Percentiles rank a stretch among this genome's conserved stretches.
Conservation (phyloP, 92 coral and sea anemone genomes). For the Palythoa grandiflora region DNA sequence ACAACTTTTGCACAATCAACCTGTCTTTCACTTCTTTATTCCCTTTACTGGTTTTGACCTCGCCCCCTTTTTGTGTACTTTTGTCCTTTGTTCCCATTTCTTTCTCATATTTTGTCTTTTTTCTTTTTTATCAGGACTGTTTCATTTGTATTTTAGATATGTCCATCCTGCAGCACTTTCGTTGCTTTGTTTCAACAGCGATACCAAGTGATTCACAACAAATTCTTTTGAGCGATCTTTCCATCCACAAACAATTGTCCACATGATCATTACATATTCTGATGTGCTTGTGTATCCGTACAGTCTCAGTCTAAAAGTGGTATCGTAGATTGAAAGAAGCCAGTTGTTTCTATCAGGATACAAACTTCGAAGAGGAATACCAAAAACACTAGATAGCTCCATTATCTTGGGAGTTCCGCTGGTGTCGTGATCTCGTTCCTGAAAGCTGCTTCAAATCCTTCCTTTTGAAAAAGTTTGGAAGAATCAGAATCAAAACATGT, state of each 20-base stretch:
- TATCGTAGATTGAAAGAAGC: conserved; percentile 34
- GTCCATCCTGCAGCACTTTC: neutral
- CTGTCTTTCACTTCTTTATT: too few species aligned
- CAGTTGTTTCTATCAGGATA: conserved; percentile 36
- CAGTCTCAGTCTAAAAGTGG: conserved; percentile 19
- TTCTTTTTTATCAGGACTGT: neutral
- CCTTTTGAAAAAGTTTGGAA: neutral
- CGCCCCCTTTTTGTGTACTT: too few species aligned
- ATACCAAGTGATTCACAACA: conserved; percentile 46
- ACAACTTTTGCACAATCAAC: too few species aligned
- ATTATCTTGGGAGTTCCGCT: conserved; percentile 40
- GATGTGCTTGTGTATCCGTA: neutral
- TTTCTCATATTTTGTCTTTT: too few species aligned
- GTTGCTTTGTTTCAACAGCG: neutral
- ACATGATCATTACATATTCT: conserved; percentile 18
- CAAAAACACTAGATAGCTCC: conserved; percentile 43
- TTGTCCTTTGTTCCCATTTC: too few species aligned
- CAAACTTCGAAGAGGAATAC: neutral
- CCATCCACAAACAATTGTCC: conserved; percentile 41
- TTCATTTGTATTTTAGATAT: neutral
- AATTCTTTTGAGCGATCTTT: conserved; percentile 52
- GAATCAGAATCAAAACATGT: conserved; percentile 36
- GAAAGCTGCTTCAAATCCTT: conserved; percentile 48
- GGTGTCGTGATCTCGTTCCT: conserved; percentile 41
- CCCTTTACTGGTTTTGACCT: too few species aligned